Conservation (phyloP, 2,888 invertebrate genomes). For the Ormyrus rosae region DNA sequence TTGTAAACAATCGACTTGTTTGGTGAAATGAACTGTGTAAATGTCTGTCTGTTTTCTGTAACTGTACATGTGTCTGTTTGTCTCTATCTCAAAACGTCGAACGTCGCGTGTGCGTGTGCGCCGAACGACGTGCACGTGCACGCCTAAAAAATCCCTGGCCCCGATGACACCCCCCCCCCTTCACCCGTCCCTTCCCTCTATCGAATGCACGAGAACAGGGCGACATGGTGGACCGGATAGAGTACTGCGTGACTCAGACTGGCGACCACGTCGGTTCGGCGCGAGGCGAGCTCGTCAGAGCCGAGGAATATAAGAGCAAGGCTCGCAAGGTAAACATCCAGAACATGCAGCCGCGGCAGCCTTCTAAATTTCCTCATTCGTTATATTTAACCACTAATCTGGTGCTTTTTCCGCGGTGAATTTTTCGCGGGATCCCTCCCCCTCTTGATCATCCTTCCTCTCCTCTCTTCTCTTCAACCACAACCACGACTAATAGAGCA, state of each 20-base stretch:
- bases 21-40: not conserved
- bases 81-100: not conserved
- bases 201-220: constrained; percentile 80
- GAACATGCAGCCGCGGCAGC: not conserved
- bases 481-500: no score
- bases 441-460: no score
- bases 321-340: constrained; percentile 88
- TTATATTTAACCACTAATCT: no score
- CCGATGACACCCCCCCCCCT: not conserved
- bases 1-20: no score
- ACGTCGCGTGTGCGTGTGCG: constrained; percentile 37
- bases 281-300: constrained; percentile 86
- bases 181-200: constrained; percentile 45
- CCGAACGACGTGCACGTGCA: constrained; percentile 26
- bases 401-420: not conserved
- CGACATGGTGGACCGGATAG: constrained; percentile 95
- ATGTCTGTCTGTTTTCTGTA: constrained; percentile 23
- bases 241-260: constrained; percentile 93
- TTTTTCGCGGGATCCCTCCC: no score
- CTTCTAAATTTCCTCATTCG: no score
- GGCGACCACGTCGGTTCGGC: constrained; percentile 90
- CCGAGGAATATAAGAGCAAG: constrained; percentile 89
- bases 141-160: constrained; percentile 41
- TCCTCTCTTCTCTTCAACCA: no score
- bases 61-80: constrained; percentile 1